Evolutionary conservation across 1,140 invertebrate genomes (phyloP), one percentile per base, ranked within the genome.

Genomic region (Hormaphis cornu): DNA sequence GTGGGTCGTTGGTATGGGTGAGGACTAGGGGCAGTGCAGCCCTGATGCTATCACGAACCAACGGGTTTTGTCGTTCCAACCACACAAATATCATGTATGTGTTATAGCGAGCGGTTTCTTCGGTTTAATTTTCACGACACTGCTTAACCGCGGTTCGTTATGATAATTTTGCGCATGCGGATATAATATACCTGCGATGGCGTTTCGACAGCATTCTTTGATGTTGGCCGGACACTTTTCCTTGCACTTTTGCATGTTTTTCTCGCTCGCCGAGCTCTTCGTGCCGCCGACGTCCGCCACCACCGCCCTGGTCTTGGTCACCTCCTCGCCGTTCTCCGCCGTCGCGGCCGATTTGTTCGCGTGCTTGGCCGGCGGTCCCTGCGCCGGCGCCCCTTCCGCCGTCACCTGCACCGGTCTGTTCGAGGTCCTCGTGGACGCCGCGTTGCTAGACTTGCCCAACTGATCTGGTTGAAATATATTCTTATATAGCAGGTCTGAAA

Each of bases 401-500:
- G n/a, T n/a, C n/a, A n/a, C 30, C 28, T 0, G 42, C 1, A 26
- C 2, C 18, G 61, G 40, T 35, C 61, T 66, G 26, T 24, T 7
- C 16, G 42, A 12, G 2, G n/a, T 14, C 18, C 61, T 46, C 3
- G 42, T 30, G 4, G 40, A 30, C 4, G 40, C 26, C 2, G n/a
- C 24, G 9, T 16, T 30, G 59, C 5, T 16, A 26, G 59, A n/a
- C 18, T 66, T 66, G 18, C 44, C 20, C 18, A 66, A 22, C 28
- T 48, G 28, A 66, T 66, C 61, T 66, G 61, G 44, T 66, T 66
- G 48, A 66, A 66, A 66, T 50, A 50, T 20, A 66, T 50, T 66
- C 28, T 66, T 42, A 66, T 66, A 48, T 66, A 66, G 50, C 61
- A 66, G 44, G 61, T 66, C 61, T 66, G 61, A 66, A 66, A 66